Percentiles rank a stretch among this genome's conserved stretches.
Evolutionary conservation across 2,113 vertebrate species (phyloP).

Genomic region (Cynocephalus volans): DNA sequence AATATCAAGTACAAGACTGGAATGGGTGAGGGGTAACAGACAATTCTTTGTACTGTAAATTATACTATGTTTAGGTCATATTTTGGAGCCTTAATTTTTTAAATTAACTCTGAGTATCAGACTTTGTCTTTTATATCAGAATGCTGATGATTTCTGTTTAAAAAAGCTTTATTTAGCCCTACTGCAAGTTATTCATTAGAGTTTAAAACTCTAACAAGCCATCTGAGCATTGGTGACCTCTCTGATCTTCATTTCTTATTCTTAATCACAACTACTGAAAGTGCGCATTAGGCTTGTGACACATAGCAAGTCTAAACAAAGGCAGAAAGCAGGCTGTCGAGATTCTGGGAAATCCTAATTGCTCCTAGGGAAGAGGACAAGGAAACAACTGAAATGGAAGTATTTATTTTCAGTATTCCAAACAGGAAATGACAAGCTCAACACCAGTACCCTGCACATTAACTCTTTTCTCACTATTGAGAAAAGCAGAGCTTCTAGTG

Average conservation of each 20-base stretch:
- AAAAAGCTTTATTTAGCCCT: constrained; percentile 38
- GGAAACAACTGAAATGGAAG: constrained; percentile 13
- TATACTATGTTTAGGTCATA: not conserved
- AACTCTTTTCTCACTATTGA: not conserved
- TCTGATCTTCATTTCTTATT: constrained; percentile 47
- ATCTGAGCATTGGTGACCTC: constrained; percentile 41
- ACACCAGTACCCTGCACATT: not conserved
- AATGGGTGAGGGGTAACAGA: not conserved
- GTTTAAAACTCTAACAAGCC: constrained; percentile 64
- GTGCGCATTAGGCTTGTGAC: constrained; percentile 41
- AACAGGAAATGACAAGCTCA: not conserved
- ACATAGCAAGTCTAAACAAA: constrained; percentile 64
- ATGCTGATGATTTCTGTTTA: constrained; percentile 39
- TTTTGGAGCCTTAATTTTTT: constrained; percentile 23
- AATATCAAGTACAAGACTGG: not conserved
- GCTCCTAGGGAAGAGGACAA: constrained; percentile 55
- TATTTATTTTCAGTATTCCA: not conserved
- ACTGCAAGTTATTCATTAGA: constrained; percentile 42
- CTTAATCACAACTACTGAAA: constrained; percentile 73
- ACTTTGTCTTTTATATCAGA: constrained; percentile 53
- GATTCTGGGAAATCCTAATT: constrained; percentile 69
- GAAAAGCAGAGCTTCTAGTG: constrained; percentile 12
- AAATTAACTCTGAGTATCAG: constrained; percentile 40
- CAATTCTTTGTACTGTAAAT: not conserved
- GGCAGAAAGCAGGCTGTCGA: constrained; percentile 42